phyloP scores from a whole-genome alignment of 2,113 vertebrate species.

The Odocoileus hemionus region DNA sequence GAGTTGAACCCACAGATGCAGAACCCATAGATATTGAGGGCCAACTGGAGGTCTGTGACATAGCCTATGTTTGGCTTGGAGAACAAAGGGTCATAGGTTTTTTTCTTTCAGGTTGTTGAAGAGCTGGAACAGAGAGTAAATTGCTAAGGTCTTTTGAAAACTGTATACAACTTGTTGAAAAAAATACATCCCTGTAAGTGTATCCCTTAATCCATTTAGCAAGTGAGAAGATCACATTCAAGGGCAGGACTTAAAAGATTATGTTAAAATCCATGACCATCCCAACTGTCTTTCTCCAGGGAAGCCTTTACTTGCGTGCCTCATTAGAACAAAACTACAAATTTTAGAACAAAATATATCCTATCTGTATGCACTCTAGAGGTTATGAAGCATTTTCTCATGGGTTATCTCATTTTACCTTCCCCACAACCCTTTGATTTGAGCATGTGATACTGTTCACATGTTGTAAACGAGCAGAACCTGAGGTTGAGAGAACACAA shows the following conservation, averaged over 20 bases:
- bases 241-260: not conserved
- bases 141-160: not conserved
- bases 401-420: not conserved
- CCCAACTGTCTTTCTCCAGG: not conserved
- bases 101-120: not conserved
- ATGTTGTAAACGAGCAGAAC: not conserved
- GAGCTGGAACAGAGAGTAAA: not conserved
- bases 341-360: not conserved
- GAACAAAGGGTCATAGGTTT: not conserved
- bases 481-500: not conserved
- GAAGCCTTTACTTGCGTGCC: not conserved
- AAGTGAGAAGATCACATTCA: not conserved
- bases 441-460: not conserved
- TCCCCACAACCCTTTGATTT: not conserved
- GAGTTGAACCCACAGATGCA: not conserved
- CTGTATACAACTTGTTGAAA: not conserved
- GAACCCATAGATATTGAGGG: not conserved
- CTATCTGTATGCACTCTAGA: not conserved
- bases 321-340: not conserved
- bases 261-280: not conserved
- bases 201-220: not conserved
- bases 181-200: not conserved
- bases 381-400: not conserved
- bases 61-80: not conserved
- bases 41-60: not conserved